A percentile compares a stretch with the other conserved stretches of the same genome.
Evolutionary conservation across 1,140 invertebrate genomes (phyloP).

Genomic region (Helicoverpa zea): DNA sequence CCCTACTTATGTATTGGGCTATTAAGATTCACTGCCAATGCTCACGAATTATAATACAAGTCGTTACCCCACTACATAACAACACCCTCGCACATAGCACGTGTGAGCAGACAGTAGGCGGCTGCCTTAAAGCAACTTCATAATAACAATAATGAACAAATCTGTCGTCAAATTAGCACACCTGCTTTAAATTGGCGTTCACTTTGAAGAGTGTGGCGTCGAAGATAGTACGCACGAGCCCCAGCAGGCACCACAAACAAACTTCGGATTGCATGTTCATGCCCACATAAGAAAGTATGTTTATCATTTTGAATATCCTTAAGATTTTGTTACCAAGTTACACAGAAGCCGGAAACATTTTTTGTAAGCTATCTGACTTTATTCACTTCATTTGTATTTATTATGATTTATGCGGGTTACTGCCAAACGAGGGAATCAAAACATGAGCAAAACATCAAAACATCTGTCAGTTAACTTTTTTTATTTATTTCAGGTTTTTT

Average conservation of each 20-base stretch:
- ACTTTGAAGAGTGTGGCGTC: slow-evolving; percentile 83
- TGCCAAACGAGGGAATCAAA: no score
- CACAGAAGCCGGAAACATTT: slow-evolving; percentile 33
- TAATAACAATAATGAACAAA: slow-evolving; percentile 26
- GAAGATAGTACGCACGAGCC: slow-evolving; percentile 77
- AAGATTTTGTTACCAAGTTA: slow-evolving; percentile 32
- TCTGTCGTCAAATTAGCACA: slow-evolving; percentile 61
- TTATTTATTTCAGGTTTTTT: background rate
- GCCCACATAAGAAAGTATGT: slow-evolving; percentile 77
- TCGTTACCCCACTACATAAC: background rate
- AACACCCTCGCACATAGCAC: background rate
- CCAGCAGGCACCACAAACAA: slow-evolving; percentile 79
- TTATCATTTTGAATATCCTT: slow-evolving; percentile 66
- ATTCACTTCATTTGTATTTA: background rate
- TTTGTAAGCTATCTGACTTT: slow-evolving; percentile 33
- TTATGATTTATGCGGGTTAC: no score
- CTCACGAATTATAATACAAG: background rate
- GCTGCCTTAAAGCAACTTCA: background rate
- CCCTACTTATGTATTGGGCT: background rate
- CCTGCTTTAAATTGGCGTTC: slow-evolving; percentile 83
- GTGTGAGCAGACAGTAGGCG: slow-evolving; percentile 10
- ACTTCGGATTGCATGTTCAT: slow-evolving; percentile 78
- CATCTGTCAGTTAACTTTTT: background rate
- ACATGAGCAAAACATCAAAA: background rate
- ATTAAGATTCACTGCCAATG: background rate